Evolutionary conservation across 2,113 vertebrate species (phyloP).

Genomic region (Apistogramma diplotaenia): DNA sequence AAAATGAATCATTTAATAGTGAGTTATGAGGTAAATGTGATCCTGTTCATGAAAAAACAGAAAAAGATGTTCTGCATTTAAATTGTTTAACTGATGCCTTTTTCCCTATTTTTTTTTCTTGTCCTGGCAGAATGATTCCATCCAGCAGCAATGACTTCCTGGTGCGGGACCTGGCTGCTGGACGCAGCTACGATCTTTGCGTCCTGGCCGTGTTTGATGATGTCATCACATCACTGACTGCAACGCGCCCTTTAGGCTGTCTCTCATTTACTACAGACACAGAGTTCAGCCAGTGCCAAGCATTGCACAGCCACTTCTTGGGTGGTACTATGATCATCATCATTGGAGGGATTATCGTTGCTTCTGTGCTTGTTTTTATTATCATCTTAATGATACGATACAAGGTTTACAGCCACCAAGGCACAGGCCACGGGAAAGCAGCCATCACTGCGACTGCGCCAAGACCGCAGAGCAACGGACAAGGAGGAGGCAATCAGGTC

Average conservation of each 20-base stretch:
- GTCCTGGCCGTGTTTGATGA: slow-evolving; percentile 89
- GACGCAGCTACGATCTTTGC: slow-evolving; percentile 90
- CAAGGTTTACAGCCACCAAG: slow-evolving; percentile 88
- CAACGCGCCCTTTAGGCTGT: slow-evolving; percentile 86
- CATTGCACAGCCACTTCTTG: slow-evolving; percentile 87
- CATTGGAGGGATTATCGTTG: slow-evolving; percentile 93
- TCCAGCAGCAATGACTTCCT: slow-evolving; percentile 88
- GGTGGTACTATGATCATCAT: slow-evolving; percentile 97
- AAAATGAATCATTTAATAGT: not conserved
- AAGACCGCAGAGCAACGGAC: slow-evolving; percentile 79
- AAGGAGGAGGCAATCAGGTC: slow-evolving; percentile 65
- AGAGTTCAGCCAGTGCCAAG: slow-evolving; percentile 83
- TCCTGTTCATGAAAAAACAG: not conserved
- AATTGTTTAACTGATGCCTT: not conserved
- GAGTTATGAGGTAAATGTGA: not conserved
- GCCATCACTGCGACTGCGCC: slow-evolving; percentile 73
- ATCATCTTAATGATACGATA: slow-evolving; percentile 93
- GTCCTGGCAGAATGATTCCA: slow-evolving; percentile 87
- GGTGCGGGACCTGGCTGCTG: slow-evolving; percentile 87
- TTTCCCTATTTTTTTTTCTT: slow-evolving; percentile 6
- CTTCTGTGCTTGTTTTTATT: slow-evolving; percentile 92
- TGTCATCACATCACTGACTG: slow-evolving; percentile 79
- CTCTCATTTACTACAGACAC: slow-evolving; percentile 84
- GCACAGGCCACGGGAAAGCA: slow-evolving; percentile 71
- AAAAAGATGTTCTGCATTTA: not conserved